phyloP scores from a whole-genome alignment of 2,888 invertebrate genomes.

The Parnassius smintheus region DNA sequence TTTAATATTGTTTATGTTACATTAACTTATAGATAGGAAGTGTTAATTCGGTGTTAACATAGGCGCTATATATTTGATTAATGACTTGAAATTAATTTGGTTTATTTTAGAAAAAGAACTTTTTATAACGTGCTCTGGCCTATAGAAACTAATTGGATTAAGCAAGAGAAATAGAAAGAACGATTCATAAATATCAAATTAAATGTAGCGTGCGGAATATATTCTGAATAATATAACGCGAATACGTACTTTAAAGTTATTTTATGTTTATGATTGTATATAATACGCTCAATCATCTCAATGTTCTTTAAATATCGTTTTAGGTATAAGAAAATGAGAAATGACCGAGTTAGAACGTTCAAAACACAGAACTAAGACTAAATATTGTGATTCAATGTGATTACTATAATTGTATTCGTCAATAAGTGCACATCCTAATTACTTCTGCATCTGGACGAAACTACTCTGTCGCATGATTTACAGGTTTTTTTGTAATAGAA shows the following conservation, averaged over 20 bases:
- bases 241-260: background rate
- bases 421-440: no score
- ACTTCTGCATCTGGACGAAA: no score
- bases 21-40: conserved; percentile 56
- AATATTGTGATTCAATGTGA: no score
- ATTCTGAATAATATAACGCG: conserved; percentile 31
- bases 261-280: background rate
- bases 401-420: no score
- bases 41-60: conserved; percentile 42
- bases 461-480: no score
- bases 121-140: conserved; percentile 35
- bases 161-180: conserved; percentile 41
- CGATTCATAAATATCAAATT: conserved; percentile 22
- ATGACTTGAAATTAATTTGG: conserved; percentile 48
- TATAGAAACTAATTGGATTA: conserved; percentile 48
- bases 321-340: no score
- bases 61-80: conserved; percentile 46
- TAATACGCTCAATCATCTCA: no score
- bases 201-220: conserved; percentile 40
- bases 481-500: no score
- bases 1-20: conserved; percentile 53
- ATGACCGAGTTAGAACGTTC: no score
- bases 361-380: no score
- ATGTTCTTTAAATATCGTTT: no score
- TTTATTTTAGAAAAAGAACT: conserved; percentile 41